A percentile compares a stretch with the other conserved stretches of the same genome.
Evolutionary conservation across 2,113 vertebrate genomes (phyloP).

Genomic region (Theristicus caerulescens): DNA sequence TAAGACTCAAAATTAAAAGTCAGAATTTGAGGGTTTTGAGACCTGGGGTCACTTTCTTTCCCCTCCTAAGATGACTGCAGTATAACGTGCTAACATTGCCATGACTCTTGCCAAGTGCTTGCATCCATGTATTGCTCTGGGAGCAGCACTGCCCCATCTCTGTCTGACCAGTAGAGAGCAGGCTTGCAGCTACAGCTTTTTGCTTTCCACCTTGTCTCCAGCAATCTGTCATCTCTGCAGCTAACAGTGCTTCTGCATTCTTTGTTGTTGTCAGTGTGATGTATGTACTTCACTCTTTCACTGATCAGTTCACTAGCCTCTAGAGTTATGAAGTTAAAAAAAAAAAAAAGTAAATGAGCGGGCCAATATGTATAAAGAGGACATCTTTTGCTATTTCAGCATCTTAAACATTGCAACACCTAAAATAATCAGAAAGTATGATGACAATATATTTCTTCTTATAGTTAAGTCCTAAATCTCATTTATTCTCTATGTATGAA

Average conservation of each 20-base stretch:
- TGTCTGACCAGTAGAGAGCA: conserved; percentile 48
- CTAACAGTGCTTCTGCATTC: conserved; percentile 70
- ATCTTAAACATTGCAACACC: background rate
- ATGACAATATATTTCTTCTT: background rate
- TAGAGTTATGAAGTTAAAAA: background rate
- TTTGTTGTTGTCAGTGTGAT: conserved; percentile 68
- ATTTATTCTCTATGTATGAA: background rate
- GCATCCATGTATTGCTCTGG: background rate
- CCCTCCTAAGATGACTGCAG: background rate
- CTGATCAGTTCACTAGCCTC: conserved; percentile 5
- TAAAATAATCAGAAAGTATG: background rate
- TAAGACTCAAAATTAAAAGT: conserved; percentile 26
- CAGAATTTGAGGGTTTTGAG: conserved; percentile 12
- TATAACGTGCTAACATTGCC: conserved; percentile 30
- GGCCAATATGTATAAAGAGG: background rate
- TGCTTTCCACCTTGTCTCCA: conserved; percentile 45
- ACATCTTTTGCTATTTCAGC: background rate
- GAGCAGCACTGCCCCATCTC: conserved; percentile 5
- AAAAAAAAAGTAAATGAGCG: background rate
- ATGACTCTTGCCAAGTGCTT: background rate
- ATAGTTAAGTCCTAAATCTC: background rate
- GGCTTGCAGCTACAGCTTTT: conserved; percentile 43
- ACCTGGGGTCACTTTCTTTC: conserved; percentile 13
- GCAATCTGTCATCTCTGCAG: conserved; percentile 35
- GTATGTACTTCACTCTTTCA: conserved; percentile 53